Percentiles rank a stretch among this genome's conserved stretches.
Evolutionary conservation across 2,113 vertebrate genomes (phyloP).

Genomic region (Cygnus buccinator): DNA sequence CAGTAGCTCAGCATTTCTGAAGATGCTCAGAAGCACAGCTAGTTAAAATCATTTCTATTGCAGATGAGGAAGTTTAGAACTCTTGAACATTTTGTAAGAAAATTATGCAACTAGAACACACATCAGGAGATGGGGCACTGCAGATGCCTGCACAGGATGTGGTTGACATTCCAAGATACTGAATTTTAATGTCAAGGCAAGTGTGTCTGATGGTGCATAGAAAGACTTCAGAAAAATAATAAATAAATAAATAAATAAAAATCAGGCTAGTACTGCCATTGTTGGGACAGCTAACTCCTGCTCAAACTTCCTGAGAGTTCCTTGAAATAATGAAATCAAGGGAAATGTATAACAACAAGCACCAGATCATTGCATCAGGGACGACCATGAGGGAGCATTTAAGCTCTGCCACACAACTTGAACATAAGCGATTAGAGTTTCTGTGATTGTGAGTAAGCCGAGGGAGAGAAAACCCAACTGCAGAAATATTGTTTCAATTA

Average conservation of each 20-base stretch:
- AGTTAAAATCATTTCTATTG: neutral
- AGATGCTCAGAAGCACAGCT: neutral
- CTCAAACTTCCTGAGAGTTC: neutral
- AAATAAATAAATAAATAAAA: neutral
- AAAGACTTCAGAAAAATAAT: neutral
- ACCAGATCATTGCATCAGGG: neutral
- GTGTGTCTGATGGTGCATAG: fast-evolving
- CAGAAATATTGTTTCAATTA: neutral
- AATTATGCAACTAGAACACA: neutral
- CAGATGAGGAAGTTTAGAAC: neutral
- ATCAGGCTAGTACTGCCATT: neutral
- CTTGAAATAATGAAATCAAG: neutral
- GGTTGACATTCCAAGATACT: neutral
- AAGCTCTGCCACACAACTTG: neutral
- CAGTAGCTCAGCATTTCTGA: neutral
- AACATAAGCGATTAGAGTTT: neutral
- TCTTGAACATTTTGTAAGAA: neutral
- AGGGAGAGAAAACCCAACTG: neutral
- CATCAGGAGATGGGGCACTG: neutral
- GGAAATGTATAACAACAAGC: neutral
- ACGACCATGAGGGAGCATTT: neutral
- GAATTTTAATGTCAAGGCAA: neutral
- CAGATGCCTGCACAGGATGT: neutral
- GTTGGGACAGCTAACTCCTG: neutral
- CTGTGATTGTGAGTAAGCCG: neutral